Conservation (phyloP, 92 coral and sea anemone species). For the Zoanthus gigantus region DNA sequence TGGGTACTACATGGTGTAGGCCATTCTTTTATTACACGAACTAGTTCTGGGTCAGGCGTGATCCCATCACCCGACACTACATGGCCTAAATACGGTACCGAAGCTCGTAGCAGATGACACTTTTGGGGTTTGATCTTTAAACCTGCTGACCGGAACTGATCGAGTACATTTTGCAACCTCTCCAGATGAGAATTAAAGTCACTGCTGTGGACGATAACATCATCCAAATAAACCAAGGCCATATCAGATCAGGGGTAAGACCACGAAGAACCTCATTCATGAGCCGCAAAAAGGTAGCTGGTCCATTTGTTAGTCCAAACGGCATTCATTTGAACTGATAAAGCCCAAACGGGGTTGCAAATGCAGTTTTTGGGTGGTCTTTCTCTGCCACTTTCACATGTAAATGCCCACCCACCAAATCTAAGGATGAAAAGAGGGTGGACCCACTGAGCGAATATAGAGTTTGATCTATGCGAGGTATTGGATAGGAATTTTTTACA, state of each 20-base stretch:
- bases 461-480: not conserved
- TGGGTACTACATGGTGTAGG: too few species aligned
- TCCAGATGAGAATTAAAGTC: conserved; percentile 8
- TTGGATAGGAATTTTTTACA: conserved; percentile 7
- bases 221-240: conserved; percentile 26
- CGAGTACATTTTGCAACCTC: conserved; percentile 6
- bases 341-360: conserved; percentile 28
- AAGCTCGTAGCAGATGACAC: not conserved
- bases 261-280: conserved; percentile 6
- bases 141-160: not conserved
- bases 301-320: conserved; percentile 3
- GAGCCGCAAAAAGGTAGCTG: not conserved
- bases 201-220: conserved; percentile 11
- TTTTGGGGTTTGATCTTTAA: not conserved
- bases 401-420: not conserved
- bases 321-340: conserved; percentile 13
- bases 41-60: not conserved
- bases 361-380: conserved; percentile 4
- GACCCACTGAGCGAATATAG: too few species aligned
- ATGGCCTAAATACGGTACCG: not conserved
- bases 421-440: too few species aligned
- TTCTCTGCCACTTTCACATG: conserved; percentile 16
- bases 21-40: too few species aligned
- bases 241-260: conserved; percentile 11
- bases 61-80: too few species aligned